These are phyloP conservation scores for Mystacornis crossleyi DNA, from an alignment of 2,113 vertebrate species.

Conservation along the genomic window DNA sequence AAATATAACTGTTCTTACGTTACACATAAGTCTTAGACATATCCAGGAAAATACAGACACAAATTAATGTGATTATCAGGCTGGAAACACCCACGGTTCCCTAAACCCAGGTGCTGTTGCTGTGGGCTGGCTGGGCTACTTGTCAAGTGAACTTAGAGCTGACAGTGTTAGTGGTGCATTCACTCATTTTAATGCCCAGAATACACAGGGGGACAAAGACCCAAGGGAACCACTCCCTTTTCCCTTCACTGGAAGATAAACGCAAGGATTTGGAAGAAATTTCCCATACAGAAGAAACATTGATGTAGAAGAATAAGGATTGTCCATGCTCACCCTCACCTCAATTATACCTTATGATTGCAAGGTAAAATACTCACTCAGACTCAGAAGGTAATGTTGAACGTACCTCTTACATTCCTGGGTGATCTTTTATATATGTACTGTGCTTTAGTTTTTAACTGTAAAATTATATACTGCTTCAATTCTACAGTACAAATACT, in stretches of 20 bases:
- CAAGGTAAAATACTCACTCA: not conserved
- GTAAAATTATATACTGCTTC: not conserved
- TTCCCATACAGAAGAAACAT: not conserved
- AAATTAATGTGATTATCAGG: not conserved
- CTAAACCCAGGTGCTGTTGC: not conserved
- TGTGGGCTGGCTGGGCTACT: not conserved
- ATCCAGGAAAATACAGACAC: not conserved
- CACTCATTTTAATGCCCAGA: not conserved
- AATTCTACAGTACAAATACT: not conserved
- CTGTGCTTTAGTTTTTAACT: not conserved
- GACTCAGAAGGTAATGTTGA: not conserved
- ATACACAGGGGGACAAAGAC: not conserved
- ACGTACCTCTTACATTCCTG: not conserved
- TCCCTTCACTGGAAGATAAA: not conserved
- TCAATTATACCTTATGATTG: not conserved
- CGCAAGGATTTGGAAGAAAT: not conserved
- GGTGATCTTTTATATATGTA: not conserved
- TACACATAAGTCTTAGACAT: not conserved
- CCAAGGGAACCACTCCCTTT: not conserved
- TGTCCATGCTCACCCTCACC: not conserved
- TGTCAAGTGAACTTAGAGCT: not conserved
- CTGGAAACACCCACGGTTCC: not conserved
- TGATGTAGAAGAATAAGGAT: not conserved
- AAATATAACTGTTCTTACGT: not conserved
- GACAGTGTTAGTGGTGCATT: not conserved